Evolutionary conservation across 2,888 invertebrate species (phyloP), one percentile per base, ranked within the genome.

Genomic region (Netelia melanura): DNA sequence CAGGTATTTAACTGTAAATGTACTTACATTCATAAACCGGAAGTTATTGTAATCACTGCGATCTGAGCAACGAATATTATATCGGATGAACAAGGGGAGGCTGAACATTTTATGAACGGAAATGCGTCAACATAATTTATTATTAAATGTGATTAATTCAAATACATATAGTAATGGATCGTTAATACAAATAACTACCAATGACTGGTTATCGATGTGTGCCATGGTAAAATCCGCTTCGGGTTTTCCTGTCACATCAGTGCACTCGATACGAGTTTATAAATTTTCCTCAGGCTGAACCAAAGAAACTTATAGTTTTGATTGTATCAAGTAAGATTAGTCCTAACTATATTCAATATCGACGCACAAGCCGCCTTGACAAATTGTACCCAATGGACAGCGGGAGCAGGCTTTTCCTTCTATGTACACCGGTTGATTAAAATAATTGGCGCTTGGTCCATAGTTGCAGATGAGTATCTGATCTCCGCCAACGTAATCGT

Each of bases 391-490:
- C 1, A 21, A 3, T 10, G 80, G 76, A 71, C 84, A 84, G 8
- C 25, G 30, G 21, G 84, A 81, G 38, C 84, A 81, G 10, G 75
- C 25, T 65, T 58, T 3, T 11, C 80, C 84, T 52, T 48, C 48
- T 17, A 58, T 65, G 70, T 84, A 84, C 43, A 84, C 23, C 21
- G 80, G 58, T 56, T 76, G 30, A n/a, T 44, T 25, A 0, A 17
- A 11, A 43, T 68, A 58, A 44, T 84, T 84, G 30, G 80, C 84
- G 5, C 67, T 38, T 30, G 84, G 76, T 65, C 84, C 84, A 14
- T 84, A 84, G 44, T 84, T 84, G 23, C 84, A 84, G 65, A 84
- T 52, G 11, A 81, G 65, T 23, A 84, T 81, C n/a, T 84, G 76
- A 44, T 84, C 64, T 17, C 43, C 67, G 3, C 79, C 72, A 30